Evolutionary conservation across 2,113 vertebrate genomes (phyloP).

Genomic region (Lontra canadensis): DNA sequence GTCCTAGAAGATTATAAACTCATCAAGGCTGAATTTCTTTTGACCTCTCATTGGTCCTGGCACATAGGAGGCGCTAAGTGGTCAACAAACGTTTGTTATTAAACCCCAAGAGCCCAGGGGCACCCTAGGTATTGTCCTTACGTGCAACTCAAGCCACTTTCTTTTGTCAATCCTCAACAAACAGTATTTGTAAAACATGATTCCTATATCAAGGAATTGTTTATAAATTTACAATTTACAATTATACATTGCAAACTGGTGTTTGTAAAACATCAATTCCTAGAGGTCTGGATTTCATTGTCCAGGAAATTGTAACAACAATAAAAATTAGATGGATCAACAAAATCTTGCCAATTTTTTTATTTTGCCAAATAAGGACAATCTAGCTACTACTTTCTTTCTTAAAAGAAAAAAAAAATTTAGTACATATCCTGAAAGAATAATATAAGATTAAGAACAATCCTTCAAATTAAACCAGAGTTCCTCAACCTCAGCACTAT

Average conservation of each 20-base stretch:
- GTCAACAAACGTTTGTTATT: not conserved
- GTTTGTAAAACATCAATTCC: not conserved
- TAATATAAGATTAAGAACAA: conserved; percentile 40
- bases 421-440: not conserved
- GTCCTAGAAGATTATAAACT: not conserved
- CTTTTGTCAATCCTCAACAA: conserved; percentile 6
- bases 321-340: not conserved
- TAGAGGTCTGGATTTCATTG: conserved; percentile 35
- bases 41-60: not conserved
- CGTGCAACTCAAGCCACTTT: not conserved
- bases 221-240: no score
- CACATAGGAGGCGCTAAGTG: not conserved
- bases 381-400: not conserved
- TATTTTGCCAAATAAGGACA: not conserved
- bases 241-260: no score
- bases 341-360: conserved; percentile 11
- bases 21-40: not conserved
- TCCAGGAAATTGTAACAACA: conserved; percentile 21
- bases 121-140: not conserved
- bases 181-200: not conserved
- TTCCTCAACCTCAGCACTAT: not conserved
- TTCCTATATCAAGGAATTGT: conserved; percentile 37
- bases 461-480: conserved; percentile 32
- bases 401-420: not conserved
- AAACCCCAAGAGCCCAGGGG: not conserved